Conservation (phyloP, 1,140 invertebrate species). For the Tigriopus japonicus region DNA sequence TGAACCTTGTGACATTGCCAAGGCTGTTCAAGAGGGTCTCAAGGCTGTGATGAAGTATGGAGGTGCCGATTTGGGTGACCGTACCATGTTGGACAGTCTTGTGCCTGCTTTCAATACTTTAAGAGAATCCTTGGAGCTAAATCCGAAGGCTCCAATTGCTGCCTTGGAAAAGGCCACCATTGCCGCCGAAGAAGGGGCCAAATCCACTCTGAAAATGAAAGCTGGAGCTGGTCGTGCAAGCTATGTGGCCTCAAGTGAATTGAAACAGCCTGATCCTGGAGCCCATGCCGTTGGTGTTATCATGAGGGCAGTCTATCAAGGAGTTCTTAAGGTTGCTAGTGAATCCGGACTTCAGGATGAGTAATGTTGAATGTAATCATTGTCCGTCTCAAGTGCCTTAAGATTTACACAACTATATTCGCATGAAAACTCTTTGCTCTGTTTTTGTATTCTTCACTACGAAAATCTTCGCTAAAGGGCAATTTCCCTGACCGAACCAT, state of each 20-base stretch:
- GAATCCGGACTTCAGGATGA: too few relatives aligned
- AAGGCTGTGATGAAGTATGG: slow-evolving; percentile 46
- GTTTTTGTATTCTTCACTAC: too few relatives aligned
- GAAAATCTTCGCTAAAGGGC: too few relatives aligned
- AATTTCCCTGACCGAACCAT: too few relatives aligned
- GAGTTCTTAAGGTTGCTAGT: too few relatives aligned
- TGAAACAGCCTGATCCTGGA: slow-evolving; percentile 2
- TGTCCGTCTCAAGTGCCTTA: too few relatives aligned
- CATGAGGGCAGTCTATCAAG: slow-evolving; percentile 2
- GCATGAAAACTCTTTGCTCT: too few relatives aligned
- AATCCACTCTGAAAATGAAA: slow-evolving; percentile 34
- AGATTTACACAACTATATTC: too few relatives aligned
- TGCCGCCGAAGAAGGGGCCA: slow-evolving; percentile 27
- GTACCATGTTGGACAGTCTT: slow-evolving; percentile 39
- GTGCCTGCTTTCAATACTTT: neutral
- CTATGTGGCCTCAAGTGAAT: neutral
- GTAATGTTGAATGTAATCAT: too few relatives aligned
- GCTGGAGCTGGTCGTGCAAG: slow-evolving; percentile 23
- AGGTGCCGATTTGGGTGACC: slow-evolving; percentile 46
- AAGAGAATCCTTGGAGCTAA: neutral
- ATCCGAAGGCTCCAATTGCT: slow-evolving; percentile 20
- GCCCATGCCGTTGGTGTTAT: slow-evolving; percentile 6
- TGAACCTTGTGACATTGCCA: neutral
- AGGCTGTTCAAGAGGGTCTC: slow-evolving; percentile 27
- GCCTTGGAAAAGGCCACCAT: slow-evolving; percentile 28